Conservation (phyloP, 35 echinoderm and acorn worm species). For the Heliocidaris tuberculata region DNA sequence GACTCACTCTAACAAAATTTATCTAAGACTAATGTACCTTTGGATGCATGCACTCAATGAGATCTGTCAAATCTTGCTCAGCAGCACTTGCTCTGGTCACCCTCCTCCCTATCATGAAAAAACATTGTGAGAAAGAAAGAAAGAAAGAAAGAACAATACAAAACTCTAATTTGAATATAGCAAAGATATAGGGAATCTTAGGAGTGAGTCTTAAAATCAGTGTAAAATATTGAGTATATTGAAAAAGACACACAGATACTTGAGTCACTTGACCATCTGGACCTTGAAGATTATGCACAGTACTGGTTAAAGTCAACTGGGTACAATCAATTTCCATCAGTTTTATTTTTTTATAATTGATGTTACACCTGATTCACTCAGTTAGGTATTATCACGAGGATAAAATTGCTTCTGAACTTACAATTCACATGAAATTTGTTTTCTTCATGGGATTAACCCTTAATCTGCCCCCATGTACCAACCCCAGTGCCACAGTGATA, state of each 20-base stretch:
- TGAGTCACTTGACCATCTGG: neutral
- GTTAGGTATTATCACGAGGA: no score
- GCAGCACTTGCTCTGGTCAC: constrained; percentile 29
- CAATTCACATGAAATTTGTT: no score
- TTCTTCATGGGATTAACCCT: no score
- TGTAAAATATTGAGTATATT: neutral
- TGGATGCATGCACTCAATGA: constrained; percentile 42
- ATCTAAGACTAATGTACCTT: neutral
- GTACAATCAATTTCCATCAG: no score
- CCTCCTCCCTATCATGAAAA: neutral
- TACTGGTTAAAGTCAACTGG: no score
- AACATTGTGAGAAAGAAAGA: neutral
- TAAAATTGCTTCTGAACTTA: no score
- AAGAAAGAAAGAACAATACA: neutral
- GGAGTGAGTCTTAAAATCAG: neutral
- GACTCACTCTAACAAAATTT: neutral
- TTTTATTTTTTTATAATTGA: no score
- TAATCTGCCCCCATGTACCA: no score
- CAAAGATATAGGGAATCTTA: neutral
- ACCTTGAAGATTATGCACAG: no score
- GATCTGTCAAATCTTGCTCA: constrained; percentile 35
- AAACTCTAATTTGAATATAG: neutral
- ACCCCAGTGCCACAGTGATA: no score
- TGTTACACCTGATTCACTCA: no score
- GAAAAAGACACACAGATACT: neutral